Conservation (phyloP, 2,888 invertebrate genomes). For the Harpagoxenus sublaevis region DNA sequence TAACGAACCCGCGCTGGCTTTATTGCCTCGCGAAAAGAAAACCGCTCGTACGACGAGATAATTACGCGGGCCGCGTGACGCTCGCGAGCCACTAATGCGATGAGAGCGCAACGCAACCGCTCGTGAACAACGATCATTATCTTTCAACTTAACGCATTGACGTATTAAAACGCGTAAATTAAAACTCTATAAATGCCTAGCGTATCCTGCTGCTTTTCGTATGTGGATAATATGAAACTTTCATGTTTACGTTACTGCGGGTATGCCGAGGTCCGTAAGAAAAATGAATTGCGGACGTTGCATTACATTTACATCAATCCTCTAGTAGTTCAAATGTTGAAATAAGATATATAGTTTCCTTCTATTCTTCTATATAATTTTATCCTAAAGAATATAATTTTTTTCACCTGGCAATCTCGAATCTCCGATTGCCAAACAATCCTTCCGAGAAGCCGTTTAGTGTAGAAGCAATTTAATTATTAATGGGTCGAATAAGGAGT, state of each 20-base stretch:
- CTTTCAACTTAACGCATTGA: conserved; percentile 22
- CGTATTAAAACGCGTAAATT: conserved; percentile 1
- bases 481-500: conserved; percentile 23
- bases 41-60: conserved; percentile 29
- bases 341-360: not conserved
- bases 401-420: not conserved
- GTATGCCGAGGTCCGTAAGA: not conserved
- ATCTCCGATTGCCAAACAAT: conserved; percentile 46
- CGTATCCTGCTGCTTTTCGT: conserved; percentile 18
- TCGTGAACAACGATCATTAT: conserved; percentile 52
- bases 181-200: not conserved
- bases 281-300: not conserved
- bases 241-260: not conserved
- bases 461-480: conserved; percentile 12
- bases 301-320: conserved; percentile 16
- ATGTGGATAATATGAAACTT: not conserved
- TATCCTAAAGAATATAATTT: conserved; percentile 6
- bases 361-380: not conserved
- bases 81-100: conserved; percentile 51
- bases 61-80: conserved; percentile 14
- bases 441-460: conserved; percentile 54
- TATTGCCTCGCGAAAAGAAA: not conserved
- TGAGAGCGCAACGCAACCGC: conserved; percentile 49
- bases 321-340: not conserved
- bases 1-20: conserved; percentile 11